Percentiles rank a stretch among this genome's conserved stretches.
phyloP scores from a whole-genome alignment of 2,888 invertebrate genomes.

The Acanthopleura granulata region DNA sequence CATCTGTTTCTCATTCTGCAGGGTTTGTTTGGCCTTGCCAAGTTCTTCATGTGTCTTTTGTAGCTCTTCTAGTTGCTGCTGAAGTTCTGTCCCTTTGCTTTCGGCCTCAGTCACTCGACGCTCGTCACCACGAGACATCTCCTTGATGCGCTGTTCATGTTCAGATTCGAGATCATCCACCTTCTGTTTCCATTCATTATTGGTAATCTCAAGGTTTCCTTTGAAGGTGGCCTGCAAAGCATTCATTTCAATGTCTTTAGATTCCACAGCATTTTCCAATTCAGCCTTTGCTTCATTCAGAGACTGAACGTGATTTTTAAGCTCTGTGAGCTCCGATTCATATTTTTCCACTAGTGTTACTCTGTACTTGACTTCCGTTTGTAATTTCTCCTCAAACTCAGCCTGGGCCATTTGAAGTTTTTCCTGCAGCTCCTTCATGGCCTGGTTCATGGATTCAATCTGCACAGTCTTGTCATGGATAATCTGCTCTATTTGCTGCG shows the following conservation, averaged over 20 bases:
- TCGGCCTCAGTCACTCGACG: conserved; percentile 36
- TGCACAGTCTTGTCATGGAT: conserved; percentile 46
- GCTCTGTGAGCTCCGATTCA: conserved; percentile 20
- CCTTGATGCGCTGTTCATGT: conserved; percentile 28
- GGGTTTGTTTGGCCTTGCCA: conserved; percentile 33
- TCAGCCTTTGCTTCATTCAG: conserved; percentile 28
- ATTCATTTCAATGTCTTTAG: conserved; percentile 32
- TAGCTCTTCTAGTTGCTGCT: conserved; percentile 19
- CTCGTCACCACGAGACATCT: conserved; percentile 34
- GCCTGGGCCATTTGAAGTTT: conserved; percentile 28
- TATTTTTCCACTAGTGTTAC: conserved; percentile 35
- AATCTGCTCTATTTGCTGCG: conserved; percentile 44
- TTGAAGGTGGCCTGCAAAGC: conserved; percentile 27
- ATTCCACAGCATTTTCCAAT: conserved; percentile 39
- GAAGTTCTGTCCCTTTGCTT: conserved; percentile 24
- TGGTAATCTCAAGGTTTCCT: conserved; percentile 30
- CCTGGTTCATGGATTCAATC: conserved; percentile 31
- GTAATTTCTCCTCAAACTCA: conserved; percentile 32
- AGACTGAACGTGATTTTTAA: conserved; percentile 18
- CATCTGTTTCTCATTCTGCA: conserved; percentile 34
- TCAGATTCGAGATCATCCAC: conserved; percentile 31
- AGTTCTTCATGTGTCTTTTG: conserved; percentile 29
- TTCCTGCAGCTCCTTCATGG: conserved; percentile 12
- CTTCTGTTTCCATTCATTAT: conserved; percentile 36
- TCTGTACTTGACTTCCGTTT: neutral